Evolutionary conservation across 2,888 invertebrate species (phyloP), one percentile per base, ranked within the genome.

Genomic region (Beris morrisii): DNA sequence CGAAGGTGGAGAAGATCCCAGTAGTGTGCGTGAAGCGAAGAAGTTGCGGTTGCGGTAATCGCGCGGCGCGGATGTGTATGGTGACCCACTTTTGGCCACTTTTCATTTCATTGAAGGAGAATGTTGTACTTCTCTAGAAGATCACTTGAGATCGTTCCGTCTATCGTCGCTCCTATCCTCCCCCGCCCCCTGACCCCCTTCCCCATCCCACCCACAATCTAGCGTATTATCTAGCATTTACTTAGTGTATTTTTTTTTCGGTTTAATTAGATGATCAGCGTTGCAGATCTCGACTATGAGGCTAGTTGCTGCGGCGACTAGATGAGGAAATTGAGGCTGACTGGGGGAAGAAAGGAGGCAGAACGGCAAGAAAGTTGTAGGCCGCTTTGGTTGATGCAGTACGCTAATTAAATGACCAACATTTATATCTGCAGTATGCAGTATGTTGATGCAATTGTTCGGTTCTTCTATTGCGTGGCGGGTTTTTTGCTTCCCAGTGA

Each of bases 101-200:
- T 59, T 59, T 59, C 48, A 59, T 59, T 59, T 48, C 58, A 59
- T 59, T 59, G 58, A 48, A 46, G 54, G 6, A 43, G 43, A 59
- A 30, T 48, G 58, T 38, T 7, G 38, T 38, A 9, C 38, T 38
- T 9, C 38, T 38, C 9, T 38, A 9, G 9, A 38, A 38, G 38
- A 38, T 38, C 38, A 38, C 38, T 38, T 38, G 7, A 38, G 38
- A 9, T 38, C 38, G 38, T 7, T 38, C 38, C 38, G 38, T 22
- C 22, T 22, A 22, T 22, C 22, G 22, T 22, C 3, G 22, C 22
- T 22, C 38, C 38, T 3, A 7, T 9, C 38, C 38, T 38, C 38
- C 38, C 4, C 38, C 38, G 1, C 1, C 22, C 38, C 7, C 32
- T 32, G 32, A 7, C 32, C 32, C 4, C 5, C 38, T 38, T 7